Percentiles rank a stretch among this genome's conserved stretches.
Conservation (phyloP, 2,888 invertebrate genomes). For the Nephrotoma guestfalica region DNA sequence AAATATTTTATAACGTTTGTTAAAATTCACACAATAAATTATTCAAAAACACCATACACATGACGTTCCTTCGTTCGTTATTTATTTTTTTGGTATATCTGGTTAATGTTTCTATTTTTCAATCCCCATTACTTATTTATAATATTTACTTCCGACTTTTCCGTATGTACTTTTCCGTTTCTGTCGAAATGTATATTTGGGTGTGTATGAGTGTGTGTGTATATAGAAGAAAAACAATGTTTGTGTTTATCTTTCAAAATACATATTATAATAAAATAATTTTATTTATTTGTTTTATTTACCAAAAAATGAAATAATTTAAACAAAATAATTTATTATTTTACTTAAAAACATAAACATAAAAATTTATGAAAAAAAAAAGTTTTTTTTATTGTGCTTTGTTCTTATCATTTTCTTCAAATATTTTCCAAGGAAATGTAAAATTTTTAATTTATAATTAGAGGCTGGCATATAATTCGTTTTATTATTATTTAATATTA, state of each 20-base stretch:
- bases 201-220: neutral
- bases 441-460: neutral
- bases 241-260: neutral
- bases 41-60: neutral
- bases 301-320: neutral
- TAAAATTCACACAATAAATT: neutral
- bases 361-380: neutral
- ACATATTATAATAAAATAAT: neutral
- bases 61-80: neutral
- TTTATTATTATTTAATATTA: neutral
- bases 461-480: neutral
- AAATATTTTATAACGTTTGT: neutral
- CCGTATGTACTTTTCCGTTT: neutral
- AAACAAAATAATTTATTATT: neutral
- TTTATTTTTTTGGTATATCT: neutral
- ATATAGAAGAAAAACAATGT: neutral
- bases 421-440: neutral
- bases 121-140: neutral
- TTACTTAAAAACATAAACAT: neutral
- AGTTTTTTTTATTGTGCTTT: neutral
- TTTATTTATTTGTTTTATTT: neutral
- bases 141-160: neutral
- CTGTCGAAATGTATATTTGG: neutral
- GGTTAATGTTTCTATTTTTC: neutral
- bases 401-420: neutral